phyloP scores from a whole-genome alignment of 2,888 invertebrate genomes.

The Tinea trinotella region DNA sequence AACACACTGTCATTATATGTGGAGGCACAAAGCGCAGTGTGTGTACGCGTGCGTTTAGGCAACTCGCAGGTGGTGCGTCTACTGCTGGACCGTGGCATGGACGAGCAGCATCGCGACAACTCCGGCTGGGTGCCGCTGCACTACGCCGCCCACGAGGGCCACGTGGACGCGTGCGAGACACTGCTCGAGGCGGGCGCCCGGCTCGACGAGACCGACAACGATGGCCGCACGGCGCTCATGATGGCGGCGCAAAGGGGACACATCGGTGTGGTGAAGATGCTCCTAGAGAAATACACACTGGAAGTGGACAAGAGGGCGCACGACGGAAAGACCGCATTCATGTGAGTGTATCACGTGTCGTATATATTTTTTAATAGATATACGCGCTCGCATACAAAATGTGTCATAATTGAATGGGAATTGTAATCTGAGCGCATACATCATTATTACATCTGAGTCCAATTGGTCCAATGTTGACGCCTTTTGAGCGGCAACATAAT shows the following conservation, averaged over 20 bases:
- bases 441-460: too few species aligned
- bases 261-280: slow-evolving; percentile 69
- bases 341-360: slow-evolving; percentile 45
- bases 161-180: slow-evolving; percentile 85
- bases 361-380: too few species aligned
- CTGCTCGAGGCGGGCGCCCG: slow-evolving; percentile 90
- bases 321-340: slow-evolving; percentile 90
- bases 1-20: not conserved
- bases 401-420: too few species aligned
- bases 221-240: slow-evolving; percentile 90
- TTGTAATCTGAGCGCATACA: too few species aligned
- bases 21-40: slow-evolving; percentile 21
- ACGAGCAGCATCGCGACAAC: slow-evolving; percentile 92
- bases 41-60: slow-evolving; percentile 46
- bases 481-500: not conserved
- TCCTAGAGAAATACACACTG: slow-evolving; percentile 82
- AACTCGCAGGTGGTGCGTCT: slow-evolving; percentile 91
- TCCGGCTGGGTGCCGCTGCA: slow-evolving; percentile 98
- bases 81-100: slow-evolving; percentile 87
- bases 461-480: too few species aligned
- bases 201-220: slow-evolving; percentile 91
- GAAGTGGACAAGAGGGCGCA: slow-evolving; percentile 90
- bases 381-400: too few species aligned
- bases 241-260: slow-evolving; percentile 93
- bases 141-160: slow-evolving; percentile 96